Evolutionary conservation across 1,140 invertebrate genomes (phyloP).

Genomic region (Scaptomyza hsui): DNA sequence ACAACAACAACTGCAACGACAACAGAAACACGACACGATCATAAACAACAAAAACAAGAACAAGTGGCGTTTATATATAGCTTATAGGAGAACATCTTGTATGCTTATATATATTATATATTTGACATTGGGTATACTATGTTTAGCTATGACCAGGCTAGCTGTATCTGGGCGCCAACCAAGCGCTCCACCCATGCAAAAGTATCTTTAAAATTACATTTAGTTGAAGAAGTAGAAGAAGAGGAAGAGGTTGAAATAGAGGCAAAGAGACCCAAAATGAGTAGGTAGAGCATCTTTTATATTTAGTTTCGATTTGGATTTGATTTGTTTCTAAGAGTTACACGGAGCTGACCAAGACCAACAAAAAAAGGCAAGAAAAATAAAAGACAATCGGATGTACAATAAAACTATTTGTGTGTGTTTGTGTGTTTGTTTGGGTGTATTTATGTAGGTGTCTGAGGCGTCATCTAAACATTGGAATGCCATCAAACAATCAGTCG

Average conservation of each 20-base stretch:
- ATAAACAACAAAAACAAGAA: constrained; percentile 25
- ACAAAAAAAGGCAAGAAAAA: constrained; percentile 19
- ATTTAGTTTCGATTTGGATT: constrained; percentile 56
- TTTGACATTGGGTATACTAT: constrained; percentile 52
- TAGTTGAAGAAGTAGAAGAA: constrained; percentile 70
- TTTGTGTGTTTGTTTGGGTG: background rate
- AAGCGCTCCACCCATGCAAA: constrained; percentile 49
- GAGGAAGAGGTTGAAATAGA: constrained; percentile 26
- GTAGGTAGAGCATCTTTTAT: constrained; percentile 67
- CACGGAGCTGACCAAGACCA: constrained; percentile 38
- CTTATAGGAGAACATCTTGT: constrained; percentile 41
- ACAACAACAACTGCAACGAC: constrained; percentile 6
- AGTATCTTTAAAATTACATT: constrained; percentile 81
- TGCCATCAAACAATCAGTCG: constrained; percentile 25
- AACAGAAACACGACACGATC: background rate
- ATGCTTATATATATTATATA: constrained; percentile 54
- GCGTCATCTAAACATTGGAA: constrained; percentile 41
- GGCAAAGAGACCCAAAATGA: constrained; percentile 58
- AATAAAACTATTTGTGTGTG: constrained; percentile 59
- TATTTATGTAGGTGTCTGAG: constrained; percentile 18
- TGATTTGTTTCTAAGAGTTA: constrained; percentile 56
- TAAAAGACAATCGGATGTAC: constrained; percentile 70
- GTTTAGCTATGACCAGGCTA: constrained; percentile 42
- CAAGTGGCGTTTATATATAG: constrained; percentile 56
- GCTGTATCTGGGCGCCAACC: constrained; percentile 57